A percentile compares a stretch with the other conserved stretches of the same genome.
phyloP scores from a whole-genome alignment of 2,113 vertebrate genomes.

The Chloropsis hardwickii region DNA sequence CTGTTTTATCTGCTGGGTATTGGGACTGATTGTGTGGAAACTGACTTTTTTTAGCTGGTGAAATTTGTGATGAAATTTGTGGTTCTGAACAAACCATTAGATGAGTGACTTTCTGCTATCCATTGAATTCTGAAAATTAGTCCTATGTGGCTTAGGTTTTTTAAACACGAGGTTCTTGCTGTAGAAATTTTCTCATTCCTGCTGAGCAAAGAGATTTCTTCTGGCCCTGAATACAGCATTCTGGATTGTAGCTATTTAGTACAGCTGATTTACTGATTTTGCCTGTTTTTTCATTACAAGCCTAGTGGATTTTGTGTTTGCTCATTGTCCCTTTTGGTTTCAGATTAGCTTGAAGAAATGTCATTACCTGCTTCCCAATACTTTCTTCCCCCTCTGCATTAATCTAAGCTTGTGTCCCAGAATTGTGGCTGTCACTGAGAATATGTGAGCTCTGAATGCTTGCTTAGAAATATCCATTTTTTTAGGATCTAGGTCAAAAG shows the following conservation, averaged over 20 bases:
- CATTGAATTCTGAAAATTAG: neutral
- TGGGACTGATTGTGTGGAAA: neutral
- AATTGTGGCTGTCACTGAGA: slow-evolving; percentile 12
- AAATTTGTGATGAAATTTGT: neutral
- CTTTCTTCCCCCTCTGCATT: neutral
- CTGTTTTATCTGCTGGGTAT: slow-evolving; percentile 36
- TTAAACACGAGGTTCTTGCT: neutral
- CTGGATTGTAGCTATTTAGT: neutral
- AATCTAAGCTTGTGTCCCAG: neutral
- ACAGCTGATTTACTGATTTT: neutral
- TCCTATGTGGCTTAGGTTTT: neutral
- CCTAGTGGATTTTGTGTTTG: neutral
- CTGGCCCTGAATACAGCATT: neutral
- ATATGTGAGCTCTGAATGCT: neutral
- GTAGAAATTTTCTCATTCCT: neutral
- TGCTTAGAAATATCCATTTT: neutral
- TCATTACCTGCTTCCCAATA: neutral
- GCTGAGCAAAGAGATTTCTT: neutral
- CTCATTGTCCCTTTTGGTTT: neutral
- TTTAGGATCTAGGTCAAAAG: slow-evolving; percentile 59
- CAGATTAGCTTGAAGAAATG: neutral
- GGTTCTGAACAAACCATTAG: neutral
- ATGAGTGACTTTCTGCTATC: neutral
- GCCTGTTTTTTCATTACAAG: neutral
- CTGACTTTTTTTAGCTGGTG: neutral